Conservation (phyloP, 2,797 vertebrate genomes). For the Lacerta agilis region DNA sequence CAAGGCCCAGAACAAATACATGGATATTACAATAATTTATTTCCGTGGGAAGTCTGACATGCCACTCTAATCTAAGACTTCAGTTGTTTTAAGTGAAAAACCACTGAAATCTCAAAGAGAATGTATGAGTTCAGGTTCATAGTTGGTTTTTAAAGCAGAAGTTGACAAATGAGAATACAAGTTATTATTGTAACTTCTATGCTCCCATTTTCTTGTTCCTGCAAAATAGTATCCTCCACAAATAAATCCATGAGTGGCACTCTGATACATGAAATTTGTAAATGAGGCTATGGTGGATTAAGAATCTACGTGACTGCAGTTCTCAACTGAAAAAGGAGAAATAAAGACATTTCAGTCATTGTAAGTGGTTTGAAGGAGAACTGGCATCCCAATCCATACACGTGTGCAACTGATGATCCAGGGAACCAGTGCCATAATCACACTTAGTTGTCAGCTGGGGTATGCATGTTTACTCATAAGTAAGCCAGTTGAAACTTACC, state of each 20-base stretch:
- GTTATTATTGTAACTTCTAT: neutral
- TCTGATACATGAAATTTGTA: neutral
- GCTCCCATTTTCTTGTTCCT: neutral
- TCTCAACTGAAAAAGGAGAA: fast-evolving
- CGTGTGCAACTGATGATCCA: neutral
- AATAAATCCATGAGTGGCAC: neutral
- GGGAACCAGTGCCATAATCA: neutral
- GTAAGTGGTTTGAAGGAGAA: neutral
- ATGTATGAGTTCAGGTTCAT: neutral
- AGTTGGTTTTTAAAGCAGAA: neutral
- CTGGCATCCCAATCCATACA: neutral
- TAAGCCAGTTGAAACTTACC: neutral
- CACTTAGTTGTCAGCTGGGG: fast-evolving
- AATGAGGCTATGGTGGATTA: neutral
- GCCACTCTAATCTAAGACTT: neutral
- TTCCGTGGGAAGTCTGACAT: neutral
- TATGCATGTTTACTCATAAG: neutral
- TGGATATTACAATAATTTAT: neutral
- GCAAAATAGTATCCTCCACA: neutral
- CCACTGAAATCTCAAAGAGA: too few relatives aligned
- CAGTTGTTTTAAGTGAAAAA: neutral
- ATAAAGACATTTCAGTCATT: fast-evolving
- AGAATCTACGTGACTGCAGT: fast-evolving
- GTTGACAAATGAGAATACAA: neutral
- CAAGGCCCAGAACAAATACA: neutral